A percentile compares a stretch with the other conserved stretches of the same genome.
Conservation (phyloP, 2,797 vertebrate genomes). For the Enteromius unitaeniatus region DNA sequence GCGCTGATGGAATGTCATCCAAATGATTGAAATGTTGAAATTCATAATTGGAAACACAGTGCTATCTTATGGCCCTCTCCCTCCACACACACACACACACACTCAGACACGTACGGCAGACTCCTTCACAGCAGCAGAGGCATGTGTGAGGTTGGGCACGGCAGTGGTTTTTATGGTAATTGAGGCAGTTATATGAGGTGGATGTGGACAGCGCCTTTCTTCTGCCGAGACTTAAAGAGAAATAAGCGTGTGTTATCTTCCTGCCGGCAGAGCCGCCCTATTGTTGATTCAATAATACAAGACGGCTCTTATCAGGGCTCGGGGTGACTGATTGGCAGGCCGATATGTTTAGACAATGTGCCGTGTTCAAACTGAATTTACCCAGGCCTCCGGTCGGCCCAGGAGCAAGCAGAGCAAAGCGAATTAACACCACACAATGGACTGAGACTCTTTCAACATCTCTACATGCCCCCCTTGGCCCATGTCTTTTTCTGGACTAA, state of each 20-base stretch:
- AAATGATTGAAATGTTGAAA: slow-evolving; percentile 63
- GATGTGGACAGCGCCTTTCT: slow-evolving; percentile 65
- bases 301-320: slow-evolving; percentile 86
- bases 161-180: slow-evolving; percentile 72
- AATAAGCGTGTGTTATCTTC: slow-evolving; percentile 89
- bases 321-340: slow-evolving; percentile 88
- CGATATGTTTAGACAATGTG: slow-evolving; percentile 90
- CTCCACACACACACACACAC: slow-evolving; percentile 19
- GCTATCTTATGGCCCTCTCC: slow-evolving; percentile 52
- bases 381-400: slow-evolving; percentile 77
- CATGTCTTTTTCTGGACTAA: slow-evolving; percentile 27
- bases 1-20: slow-evolving; percentile 59
- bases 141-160: slow-evolving; percentile 31
- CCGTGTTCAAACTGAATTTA: slow-evolving; percentile 91
- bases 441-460: slow-evolving; percentile 51
- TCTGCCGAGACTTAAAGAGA: slow-evolving; percentile 80
- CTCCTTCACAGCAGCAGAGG: slow-evolving; percentile 29
- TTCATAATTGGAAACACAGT: slow-evolving; percentile 62
- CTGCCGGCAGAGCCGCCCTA: slow-evolving; percentile 83
- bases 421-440: slow-evolving; percentile 50
- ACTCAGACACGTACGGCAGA: neutral
- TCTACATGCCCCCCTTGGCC: slow-evolving; percentile 40
- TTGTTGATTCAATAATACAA: slow-evolving; percentile 93
- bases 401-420: slow-evolving; percentile 41
- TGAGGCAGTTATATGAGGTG: slow-evolving; percentile 70